These are phyloP conservation scores for Chrysemys picta DNA, from an alignment of 2,113 vertebrate species.

Conservation along the genomic window DNA sequence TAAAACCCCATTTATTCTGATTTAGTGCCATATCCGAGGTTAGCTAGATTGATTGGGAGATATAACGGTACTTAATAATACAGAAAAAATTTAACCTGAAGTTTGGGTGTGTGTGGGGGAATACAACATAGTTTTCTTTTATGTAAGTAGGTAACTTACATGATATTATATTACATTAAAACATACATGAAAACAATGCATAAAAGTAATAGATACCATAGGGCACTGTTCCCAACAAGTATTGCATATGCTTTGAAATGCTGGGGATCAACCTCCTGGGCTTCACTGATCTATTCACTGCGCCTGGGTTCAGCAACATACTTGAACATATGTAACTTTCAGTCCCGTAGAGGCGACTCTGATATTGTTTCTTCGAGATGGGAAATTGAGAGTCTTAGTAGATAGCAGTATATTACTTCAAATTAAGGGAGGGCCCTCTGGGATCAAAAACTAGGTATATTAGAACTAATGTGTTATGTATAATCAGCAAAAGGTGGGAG, in stretches of 20 bases:
- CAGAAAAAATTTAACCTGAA: neutral
- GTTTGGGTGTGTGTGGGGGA: neutral
- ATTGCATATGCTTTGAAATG: neutral
- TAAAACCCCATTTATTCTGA: neutral
- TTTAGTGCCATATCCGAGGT: neutral
- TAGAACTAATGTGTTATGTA: neutral
- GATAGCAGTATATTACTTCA: neutral
- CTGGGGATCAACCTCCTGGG: neutral
- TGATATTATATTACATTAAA: neutral
- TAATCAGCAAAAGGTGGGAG: neutral
- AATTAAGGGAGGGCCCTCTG: neutral
- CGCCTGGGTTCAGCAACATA: neutral
- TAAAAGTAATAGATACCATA: neutral
- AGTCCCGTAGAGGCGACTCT: neutral
- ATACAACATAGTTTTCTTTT: neutral
- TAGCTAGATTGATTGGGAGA: neutral
- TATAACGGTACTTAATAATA: neutral
- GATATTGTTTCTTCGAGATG: neutral
- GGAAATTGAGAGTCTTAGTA: neutral
- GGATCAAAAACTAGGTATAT: neutral
- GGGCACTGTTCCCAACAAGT: neutral
- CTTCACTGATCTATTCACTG: neutral
- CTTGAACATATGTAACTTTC: neutral
- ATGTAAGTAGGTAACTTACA: neutral
- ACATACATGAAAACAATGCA: neutral